phyloP scores from a whole-genome alignment of 2,888 invertebrate species.

The Cephus runcator region DNA sequence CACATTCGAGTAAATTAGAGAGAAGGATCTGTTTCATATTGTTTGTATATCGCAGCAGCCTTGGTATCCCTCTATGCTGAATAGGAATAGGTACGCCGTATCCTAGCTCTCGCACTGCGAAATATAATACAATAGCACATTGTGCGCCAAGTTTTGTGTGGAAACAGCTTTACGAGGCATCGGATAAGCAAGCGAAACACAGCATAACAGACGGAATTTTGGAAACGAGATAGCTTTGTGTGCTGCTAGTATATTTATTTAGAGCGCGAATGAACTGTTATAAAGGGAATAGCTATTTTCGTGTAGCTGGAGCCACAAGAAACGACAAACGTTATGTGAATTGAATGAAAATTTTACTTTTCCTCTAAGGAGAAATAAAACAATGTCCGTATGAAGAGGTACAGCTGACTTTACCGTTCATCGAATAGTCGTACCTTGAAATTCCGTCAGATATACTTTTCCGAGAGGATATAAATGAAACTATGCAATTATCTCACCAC shows the following conservation, averaged over 20 bases:
- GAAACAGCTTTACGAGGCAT: constrained; percentile 48
- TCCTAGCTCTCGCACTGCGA: constrained; percentile 6
- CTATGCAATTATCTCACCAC: not conserved
- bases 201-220: constrained; percentile 29
- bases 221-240: constrained; percentile 28
- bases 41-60: constrained; percentile 22
- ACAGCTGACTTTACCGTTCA: not conserved
- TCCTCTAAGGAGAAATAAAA: not conserved
- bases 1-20: constrained; percentile 21
- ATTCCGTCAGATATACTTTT: not conserved
- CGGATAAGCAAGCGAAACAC: constrained; percentile 30
- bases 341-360: not conserved
- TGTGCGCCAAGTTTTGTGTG: constrained; percentile 45
- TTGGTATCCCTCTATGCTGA: constrained; percentile 16
- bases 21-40: constrained; percentile 23
- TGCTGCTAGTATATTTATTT: not conserved
- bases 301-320: not conserved
- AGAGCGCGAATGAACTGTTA: not conserved
- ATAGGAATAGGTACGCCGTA: constrained; percentile 24
- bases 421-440: not conserved
- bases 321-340: not conserved
- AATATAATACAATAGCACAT: constrained; percentile 39
- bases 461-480: not conserved
- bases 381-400: not conserved
- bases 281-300: not conserved